These are phyloP conservation scores for Ceratina calcarata DNA, from an alignment of 1,140 invertebrate genomes.

Conservation along the genomic window DNA sequence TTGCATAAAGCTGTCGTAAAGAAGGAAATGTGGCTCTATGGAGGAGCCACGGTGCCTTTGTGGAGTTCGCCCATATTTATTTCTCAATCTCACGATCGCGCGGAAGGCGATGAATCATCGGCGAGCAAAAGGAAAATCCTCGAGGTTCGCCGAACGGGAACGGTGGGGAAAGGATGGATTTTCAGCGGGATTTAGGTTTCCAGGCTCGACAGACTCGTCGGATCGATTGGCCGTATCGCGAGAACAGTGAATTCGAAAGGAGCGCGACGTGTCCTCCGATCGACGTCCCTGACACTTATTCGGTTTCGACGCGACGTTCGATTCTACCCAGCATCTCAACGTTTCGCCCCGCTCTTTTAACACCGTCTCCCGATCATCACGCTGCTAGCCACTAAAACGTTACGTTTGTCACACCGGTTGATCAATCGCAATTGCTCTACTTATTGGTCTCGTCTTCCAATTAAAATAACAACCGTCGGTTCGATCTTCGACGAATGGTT, in stretches of 20 bases:
- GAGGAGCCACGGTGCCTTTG: neutral
- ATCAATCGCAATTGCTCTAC: slow-evolving; percentile 6
- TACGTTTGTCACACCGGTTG: neutral
- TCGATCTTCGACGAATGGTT: neutral
- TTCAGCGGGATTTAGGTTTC: slow-evolving; percentile 59
- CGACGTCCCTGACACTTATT: slow-evolving; percentile 38
- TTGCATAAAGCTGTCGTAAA: neutral
- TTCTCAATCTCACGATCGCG: neutral
- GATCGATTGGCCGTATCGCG: slow-evolving; percentile 51
- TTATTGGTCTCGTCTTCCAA: slow-evolving; percentile 16
- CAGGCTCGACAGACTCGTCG: slow-evolving; percentile 31
- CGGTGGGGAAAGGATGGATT: slow-evolving; percentile 36
- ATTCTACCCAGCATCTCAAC: slow-evolving; percentile 9
- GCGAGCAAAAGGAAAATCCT: slow-evolving; percentile 7
- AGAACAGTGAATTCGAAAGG: slow-evolving; percentile 55
- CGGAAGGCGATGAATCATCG: slow-evolving; percentile 15
- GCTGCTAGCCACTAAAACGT: neutral
- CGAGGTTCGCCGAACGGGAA: neutral
- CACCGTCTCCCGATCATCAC: neutral
- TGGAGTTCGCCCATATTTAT: neutral
- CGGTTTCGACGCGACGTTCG: neutral
- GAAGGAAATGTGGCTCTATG: neutral
- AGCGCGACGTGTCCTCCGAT: slow-evolving; percentile 31
- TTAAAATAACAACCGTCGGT: slow-evolving; percentile 20
- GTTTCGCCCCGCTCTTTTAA: neutral